Evolutionary conservation across 2,113 vertebrate genomes (phyloP).

Genomic region (Saguinus midas): DNA sequence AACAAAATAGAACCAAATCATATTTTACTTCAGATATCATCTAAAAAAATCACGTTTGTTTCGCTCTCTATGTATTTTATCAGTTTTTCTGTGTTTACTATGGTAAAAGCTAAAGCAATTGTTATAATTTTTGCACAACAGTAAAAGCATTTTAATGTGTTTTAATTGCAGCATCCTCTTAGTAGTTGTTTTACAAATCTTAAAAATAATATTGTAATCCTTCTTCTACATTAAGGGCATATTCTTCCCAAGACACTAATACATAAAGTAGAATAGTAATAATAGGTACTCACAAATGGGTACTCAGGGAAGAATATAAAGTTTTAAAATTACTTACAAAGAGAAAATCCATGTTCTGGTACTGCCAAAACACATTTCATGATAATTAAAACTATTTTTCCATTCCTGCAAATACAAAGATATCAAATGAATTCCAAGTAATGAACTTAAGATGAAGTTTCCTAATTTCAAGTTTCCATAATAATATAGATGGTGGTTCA

Average conservation of each 20-base stretch:
- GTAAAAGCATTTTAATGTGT: conserved; percentile 79
- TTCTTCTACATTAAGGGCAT: conserved; percentile 69
- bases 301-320: conserved; percentile 77
- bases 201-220: conserved; percentile 78
- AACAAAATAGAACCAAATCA: neutral
- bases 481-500: conserved; percentile 41
- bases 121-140: conserved; percentile 74
- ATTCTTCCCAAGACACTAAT: conserved; percentile 73
- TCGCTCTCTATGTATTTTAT: conserved; percentile 56
- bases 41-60: conserved; percentile 66
- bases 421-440: conserved; percentile 76
- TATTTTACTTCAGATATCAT: neutral
- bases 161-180: conserved; percentile 79
- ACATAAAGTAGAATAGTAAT: conserved; percentile 78
- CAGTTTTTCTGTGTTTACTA: conserved; percentile 38
- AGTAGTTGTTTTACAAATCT: conserved; percentile 78
- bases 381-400: conserved; percentile 83
- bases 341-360: conserved; percentile 79
- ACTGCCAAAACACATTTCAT: conserved; percentile 80
- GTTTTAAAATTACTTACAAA: conserved; percentile 80
- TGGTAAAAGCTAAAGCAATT: conserved; percentile 54
- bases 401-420: conserved; percentile 74
- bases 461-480: conserved; percentile 71
- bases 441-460: conserved; percentile 77
- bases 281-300: conserved; percentile 78